Conservation (phyloP, 1,140 invertebrate species). For the Orius insidiosus region DNA sequence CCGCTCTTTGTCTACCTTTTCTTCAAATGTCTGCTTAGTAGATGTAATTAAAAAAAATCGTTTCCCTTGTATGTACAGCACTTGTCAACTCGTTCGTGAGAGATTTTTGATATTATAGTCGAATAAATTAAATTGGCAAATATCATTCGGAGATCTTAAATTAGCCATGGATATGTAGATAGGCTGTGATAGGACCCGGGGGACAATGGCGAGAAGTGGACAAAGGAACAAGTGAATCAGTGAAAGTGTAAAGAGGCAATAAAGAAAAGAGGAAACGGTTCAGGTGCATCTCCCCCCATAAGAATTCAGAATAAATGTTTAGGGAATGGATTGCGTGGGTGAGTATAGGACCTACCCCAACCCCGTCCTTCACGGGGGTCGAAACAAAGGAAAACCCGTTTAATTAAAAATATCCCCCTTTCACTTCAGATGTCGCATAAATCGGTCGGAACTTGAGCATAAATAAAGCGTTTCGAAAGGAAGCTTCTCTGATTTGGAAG, state of each 20-base stretch:
- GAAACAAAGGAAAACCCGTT: background rate
- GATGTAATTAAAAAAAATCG: too few relatives aligned
- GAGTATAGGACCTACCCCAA: background rate
- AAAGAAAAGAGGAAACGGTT: constrained; percentile 6
- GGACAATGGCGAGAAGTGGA: constrained; percentile 3
- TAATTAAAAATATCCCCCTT: background rate
- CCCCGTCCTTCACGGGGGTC: constrained; percentile 1
- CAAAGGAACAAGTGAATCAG: constrained; percentile 11
- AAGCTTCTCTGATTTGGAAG: constrained; percentile 4
- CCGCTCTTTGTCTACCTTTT: too few relatives aligned
- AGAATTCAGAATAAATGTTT: constrained; percentile 12
- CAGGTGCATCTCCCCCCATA: constrained; percentile 5
- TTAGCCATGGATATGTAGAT: too few relatives aligned
- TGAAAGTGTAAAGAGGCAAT: constrained; percentile 4
- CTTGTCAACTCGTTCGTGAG: too few relatives aligned
- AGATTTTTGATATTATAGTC: too few relatives aligned
- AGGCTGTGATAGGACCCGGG: too few relatives aligned
- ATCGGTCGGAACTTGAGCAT: constrained; percentile 1
- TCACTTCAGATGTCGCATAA: constrained; percentile 1
- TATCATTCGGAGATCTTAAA: too few relatives aligned
- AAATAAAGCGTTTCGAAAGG: background rate
- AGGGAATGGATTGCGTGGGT: constrained; percentile 9
- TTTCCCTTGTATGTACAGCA: too few relatives aligned
- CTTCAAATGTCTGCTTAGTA: too few relatives aligned
- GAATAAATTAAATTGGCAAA: too few relatives aligned